A percentile compares a stretch with the other conserved stretches of the same genome.
Evolutionary conservation across 2,113 vertebrate genomes (phyloP).

Genomic region (Dipodomys spectabilis): DNA sequence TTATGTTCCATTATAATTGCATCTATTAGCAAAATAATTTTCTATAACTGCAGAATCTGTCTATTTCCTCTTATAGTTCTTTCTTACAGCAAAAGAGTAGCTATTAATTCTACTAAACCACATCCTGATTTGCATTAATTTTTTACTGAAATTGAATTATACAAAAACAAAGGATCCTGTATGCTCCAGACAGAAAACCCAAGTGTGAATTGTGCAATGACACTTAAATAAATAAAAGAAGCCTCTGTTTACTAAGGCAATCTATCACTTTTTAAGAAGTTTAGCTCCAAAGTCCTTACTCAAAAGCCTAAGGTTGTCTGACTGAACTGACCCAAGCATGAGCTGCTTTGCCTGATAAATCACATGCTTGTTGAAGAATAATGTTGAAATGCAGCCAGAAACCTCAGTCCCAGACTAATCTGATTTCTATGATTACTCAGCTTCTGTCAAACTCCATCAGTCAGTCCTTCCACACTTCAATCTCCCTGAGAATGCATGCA

Average conservation of each 20-base stretch:
- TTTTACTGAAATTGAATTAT: neutral
- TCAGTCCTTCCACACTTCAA: neutral
- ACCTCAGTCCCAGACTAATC: neutral
- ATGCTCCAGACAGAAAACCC: neutral
- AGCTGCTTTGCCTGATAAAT: neutral
- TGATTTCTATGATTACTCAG: neutral
- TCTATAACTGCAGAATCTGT: neutral
- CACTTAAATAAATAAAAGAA: neutral
- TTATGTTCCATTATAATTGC: conserved; percentile 1
- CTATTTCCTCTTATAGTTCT: neutral
- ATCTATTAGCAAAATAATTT: neutral
- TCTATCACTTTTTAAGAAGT: neutral
- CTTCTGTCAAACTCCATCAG: neutral
- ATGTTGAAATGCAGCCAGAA: neutral
- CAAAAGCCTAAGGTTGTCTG: neutral
- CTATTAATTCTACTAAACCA: neutral
- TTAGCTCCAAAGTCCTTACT: neutral
- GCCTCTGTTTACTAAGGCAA: neutral
- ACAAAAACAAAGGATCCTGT: neutral
- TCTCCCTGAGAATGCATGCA: neutral
- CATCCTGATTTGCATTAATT: neutral
- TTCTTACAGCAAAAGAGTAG: neutral
- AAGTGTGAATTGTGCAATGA: neutral
- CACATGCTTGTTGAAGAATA: neutral
- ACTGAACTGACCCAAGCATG: neutral